Conservation (phyloP, 2,888 invertebrate genomes). For the Drosophila stalkeri region DNA sequence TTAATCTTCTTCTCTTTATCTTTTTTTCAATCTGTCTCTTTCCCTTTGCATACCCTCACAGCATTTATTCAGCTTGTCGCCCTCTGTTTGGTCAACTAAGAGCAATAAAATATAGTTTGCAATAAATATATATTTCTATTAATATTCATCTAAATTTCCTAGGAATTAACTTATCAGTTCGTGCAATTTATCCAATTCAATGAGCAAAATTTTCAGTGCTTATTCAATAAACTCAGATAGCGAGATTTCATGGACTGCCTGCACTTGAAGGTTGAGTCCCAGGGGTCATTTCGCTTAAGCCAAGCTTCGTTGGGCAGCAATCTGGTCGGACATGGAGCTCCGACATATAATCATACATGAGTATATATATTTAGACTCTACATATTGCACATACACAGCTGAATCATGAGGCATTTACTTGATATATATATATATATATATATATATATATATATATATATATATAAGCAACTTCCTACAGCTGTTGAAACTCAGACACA, state of each 20-base stretch:
- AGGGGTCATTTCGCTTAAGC: constrained; percentile 64
- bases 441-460: constrained; percentile 31
- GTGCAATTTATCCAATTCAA: background rate
- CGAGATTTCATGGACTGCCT: constrained; percentile 26
- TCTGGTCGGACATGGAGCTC: constrained; percentile 28
- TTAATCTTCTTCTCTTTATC: background rate
- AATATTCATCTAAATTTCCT: background rate
- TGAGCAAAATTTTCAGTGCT: constrained; percentile 1
- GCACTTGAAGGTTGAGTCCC: constrained; percentile 50
- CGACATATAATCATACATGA: background rate
- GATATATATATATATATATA: constrained; percentile 10
- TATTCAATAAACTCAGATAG: constrained; percentile 1
- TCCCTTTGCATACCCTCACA: background rate
- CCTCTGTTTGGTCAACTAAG: background rate
- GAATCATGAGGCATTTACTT: constrained; percentile 33
- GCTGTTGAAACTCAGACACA: constrained; percentile 59
- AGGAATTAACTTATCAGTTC: background rate
- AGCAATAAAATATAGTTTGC: background rate
- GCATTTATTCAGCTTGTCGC: background rate
- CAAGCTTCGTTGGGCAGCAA: constrained; percentile 66
- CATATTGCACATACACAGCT: constrained; percentile 13
- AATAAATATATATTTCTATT: background rate
- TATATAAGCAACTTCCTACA: constrained; percentile 71
- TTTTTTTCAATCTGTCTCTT: background rate
- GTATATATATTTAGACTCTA: background rate